These are phyloP conservation scores for Prionailurus bengalensis DNA, from an alignment of 2,113 vertebrate species.

Conservation along the genomic window DNA sequence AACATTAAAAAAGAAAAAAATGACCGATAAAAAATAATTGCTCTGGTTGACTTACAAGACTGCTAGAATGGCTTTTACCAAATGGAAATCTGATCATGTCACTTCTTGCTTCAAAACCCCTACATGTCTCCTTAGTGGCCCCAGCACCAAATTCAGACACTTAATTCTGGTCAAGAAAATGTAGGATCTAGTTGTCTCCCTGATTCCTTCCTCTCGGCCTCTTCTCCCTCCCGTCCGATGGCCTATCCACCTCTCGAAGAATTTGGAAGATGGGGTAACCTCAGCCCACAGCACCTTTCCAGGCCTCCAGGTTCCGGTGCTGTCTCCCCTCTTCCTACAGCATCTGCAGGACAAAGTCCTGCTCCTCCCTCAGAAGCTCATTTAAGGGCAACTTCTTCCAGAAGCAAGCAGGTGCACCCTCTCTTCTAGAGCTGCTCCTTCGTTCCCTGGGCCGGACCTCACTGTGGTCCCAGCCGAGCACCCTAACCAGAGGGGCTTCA, in stretches of 20 bases:
- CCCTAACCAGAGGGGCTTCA: not conserved
- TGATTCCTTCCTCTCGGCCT: not conserved
- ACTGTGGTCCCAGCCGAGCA: not conserved
- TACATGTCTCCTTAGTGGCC: not conserved
- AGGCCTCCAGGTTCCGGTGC: not conserved
- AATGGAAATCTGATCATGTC: not conserved
- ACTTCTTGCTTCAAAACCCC: not conserved
- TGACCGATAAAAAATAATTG: not conserved
- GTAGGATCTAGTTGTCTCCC: no score
- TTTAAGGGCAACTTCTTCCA: not conserved
- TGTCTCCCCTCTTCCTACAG: not conserved
- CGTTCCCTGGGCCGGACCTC: not conserved
- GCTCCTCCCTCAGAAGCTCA: not conserved
- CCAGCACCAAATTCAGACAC: not conserved
- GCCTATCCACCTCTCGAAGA: not conserved
- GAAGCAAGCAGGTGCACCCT: not conserved
- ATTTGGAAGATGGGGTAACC: not conserved
- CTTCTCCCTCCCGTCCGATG: not conserved
- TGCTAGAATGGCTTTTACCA: not conserved
- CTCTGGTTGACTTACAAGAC: not conserved
- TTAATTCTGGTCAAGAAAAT: not conserved
- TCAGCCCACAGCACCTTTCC: not conserved
- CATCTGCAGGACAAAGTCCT: not conserved
- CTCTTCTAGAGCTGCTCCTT: not conserved
- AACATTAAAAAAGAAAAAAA: no score